Base-by-base conservation (phyloP, 2,797 vertebrate genomes). In the Cuculus canorus region DNA sequence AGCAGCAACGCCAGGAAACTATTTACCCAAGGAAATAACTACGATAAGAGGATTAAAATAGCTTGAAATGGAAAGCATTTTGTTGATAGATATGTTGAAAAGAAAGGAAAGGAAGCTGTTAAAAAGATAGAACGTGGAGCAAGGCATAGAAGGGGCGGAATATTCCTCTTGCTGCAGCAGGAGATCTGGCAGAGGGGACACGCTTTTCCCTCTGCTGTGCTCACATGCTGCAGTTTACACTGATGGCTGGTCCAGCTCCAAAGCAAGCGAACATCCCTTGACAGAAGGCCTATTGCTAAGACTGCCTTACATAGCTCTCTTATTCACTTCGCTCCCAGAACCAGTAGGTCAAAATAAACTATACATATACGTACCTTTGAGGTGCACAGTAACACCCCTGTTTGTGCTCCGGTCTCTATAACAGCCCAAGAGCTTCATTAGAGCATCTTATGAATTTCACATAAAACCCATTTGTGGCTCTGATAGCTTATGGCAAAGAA, bases 41-140 rank as follows among this genome's bases (percentile, higher is more conserved):
- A 73, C 2, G 98, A 98, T 98, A 98, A 98, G 96, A 65, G 92
- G 90, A 90, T 96, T 97, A 97, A 98, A 98, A 98, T 98, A 98
- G 95, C 90, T 84, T 14, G 39, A 88, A 88, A 94, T 88, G 95
- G 97, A 95, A 96, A 96, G 93, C 97, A 96, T 96, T 96, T 93
- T 24, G 95, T 76, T 85, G 94, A 95, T 82, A 92, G 96, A 83
- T 87, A 64, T 1, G 90, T 72, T 95, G 96, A 93, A 93, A 97
- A 89, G 94, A 96, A 95, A 97, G 98, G 98, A 98, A 98, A 96
- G 11, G 70, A 94, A 98, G 92, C 94, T 96, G 97, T 97, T 91
- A 96, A 97, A 92, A 94, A 96, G 97, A 93, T 14, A 91, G 93
- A 92, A 33, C 48, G 15, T 1, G 81, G 95, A 85, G 88, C 94